Evolutionary conservation across 1,140 invertebrate genomes (phyloP).

Genomic region (Drosophila ananassae): DNA sequence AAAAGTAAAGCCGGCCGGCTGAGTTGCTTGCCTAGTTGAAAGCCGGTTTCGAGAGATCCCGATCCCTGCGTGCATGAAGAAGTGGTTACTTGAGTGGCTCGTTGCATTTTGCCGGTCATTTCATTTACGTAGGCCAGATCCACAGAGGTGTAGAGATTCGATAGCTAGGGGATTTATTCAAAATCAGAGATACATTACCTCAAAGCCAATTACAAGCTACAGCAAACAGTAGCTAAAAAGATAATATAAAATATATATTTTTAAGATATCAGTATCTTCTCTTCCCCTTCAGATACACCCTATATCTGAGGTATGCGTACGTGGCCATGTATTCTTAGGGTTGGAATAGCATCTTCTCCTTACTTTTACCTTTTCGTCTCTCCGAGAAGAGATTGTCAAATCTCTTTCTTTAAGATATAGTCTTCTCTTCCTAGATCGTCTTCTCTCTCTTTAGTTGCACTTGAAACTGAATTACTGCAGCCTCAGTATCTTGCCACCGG

Average conservation of each 20-base stretch:
- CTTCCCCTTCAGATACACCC: background rate
- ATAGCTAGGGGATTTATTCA: background rate
- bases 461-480: constrained; percentile 32
- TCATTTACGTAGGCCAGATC: constrained; percentile 23
- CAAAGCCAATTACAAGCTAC: background rate
- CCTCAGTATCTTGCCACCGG: constrained; percentile 13
- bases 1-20: constrained; percentile 35
- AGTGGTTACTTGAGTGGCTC: constrained; percentile 56
- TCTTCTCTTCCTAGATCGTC: constrained; percentile 17
- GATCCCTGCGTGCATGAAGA: constrained; percentile 38
- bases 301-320: constrained; percentile 6
- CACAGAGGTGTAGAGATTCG: constrained; percentile 6
- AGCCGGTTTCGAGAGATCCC: constrained; percentile 61
- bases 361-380: background rate
- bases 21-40: constrained; percentile 45
- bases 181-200: background rate
- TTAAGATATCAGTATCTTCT: background rate
- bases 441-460: constrained; percentile 31
- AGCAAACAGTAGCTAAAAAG: background rate
- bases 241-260: background rate
- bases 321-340: background rate
- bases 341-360: background rate
- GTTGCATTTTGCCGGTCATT: constrained; percentile 61
- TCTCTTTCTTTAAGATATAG: constrained; percentile 14
- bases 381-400: background rate